Conservation (phyloP, 2,888 invertebrate genomes). For the Lypha dubia region DNA sequence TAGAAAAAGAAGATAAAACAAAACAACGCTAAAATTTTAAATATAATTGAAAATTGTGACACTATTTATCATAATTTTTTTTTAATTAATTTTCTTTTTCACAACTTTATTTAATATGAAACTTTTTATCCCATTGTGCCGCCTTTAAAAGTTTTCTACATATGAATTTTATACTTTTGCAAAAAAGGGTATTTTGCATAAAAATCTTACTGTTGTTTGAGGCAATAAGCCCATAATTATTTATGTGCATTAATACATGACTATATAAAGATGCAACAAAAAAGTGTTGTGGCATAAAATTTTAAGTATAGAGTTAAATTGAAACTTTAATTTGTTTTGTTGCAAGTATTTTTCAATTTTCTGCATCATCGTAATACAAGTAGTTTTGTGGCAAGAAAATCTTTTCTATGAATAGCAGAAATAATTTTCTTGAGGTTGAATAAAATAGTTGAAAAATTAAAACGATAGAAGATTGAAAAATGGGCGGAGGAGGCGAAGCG, state of each 20-base stretch:
- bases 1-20: too few species aligned
- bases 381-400: background rate
- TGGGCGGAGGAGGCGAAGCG: background rate
- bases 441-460: background rate
- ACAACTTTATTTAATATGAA: background rate
- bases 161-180: constrained; percentile 27
- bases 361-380: background rate
- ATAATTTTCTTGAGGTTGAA: background rate
- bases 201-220: constrained; percentile 32
- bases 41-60: too few species aligned
- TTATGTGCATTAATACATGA: constrained; percentile 40
- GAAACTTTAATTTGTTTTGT: constrained; percentile 40
- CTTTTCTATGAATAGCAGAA: background rate
- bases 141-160: constrained; percentile 25
- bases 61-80: too few species aligned
- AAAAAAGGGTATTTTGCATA: constrained; percentile 31
- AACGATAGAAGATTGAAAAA: background rate
- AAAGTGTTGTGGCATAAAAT: constrained; percentile 33
- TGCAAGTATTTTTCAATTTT: constrained; percentile 17
- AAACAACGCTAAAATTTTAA: too few species aligned
- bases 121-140: constrained; percentile 19
- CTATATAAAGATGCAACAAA: constrained; percentile 34
- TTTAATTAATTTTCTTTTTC: too few species aligned
- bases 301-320: constrained; percentile 42
- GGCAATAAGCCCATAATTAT: constrained; percentile 53